phyloP scores from a whole-genome alignment of 64 coral and sea anemone species.

The Catalaphyllia jardinei region DNA sequence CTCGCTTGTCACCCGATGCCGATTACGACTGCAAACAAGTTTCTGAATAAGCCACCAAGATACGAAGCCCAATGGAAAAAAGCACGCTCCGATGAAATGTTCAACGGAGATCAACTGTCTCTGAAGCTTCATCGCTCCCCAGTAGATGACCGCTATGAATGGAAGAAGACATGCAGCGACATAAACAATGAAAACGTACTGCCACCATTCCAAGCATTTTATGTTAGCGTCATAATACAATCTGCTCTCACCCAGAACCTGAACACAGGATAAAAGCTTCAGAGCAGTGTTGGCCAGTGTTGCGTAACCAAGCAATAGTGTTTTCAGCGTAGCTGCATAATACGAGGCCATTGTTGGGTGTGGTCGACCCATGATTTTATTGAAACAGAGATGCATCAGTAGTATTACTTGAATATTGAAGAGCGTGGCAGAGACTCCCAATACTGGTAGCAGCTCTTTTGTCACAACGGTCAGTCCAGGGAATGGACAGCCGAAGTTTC shows the following conservation, averaged over 20 bases:
- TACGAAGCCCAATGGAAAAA: constrained; percentile 58
- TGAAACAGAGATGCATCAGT: constrained; percentile 18
- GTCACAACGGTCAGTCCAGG: constrained; percentile 47
- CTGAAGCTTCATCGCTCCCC: constrained; percentile 60
- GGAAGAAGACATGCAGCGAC: constrained; percentile 63
- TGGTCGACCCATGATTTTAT: not conserved
- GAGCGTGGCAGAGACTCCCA: constrained; percentile 41
- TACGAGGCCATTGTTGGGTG: constrained; percentile 42
- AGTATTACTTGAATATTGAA: constrained; percentile 25
- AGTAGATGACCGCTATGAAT: constrained; percentile 63
- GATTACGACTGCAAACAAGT: not conserved
- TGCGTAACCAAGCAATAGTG: constrained; percentile 76
- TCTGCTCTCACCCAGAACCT: constrained; percentile 36
- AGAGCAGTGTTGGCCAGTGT: constrained; percentile 62
- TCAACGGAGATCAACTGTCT: constrained; percentile 35
- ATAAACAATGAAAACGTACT: constrained; percentile 43
- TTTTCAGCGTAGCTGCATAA: constrained; percentile 45
- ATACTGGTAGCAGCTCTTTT: constrained; percentile 40
- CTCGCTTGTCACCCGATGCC: not conserved
- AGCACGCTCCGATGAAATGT: constrained; percentile 70
- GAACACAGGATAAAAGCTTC: constrained; percentile 66
- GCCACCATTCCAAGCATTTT: constrained; percentile 77
- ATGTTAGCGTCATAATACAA: constrained; percentile 74
- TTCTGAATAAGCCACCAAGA: constrained; percentile 60
- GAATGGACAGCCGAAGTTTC: constrained; percentile 47